These are phyloP conservation scores for Hoplodrina ambigua DNA, from an alignment of 2,888 invertebrate genomes.

Conservation along the genomic window DNA sequence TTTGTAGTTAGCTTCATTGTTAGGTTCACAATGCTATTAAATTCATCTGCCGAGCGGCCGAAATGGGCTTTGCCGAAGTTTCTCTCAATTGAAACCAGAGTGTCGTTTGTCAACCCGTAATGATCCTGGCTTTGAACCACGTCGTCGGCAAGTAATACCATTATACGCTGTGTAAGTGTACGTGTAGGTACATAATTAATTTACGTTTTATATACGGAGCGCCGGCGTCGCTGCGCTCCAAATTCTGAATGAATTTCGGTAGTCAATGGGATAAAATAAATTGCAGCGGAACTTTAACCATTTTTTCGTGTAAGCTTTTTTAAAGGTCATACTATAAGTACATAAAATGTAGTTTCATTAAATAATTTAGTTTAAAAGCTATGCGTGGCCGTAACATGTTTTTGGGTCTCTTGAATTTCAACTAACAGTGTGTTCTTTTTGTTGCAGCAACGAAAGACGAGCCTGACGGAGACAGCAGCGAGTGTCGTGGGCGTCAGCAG, in stretches of 20 bases:
- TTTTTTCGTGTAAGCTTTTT: slow-evolving; percentile 37
- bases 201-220: slow-evolving; percentile 57
- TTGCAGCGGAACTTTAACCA: slow-evolving; percentile 25
- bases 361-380: slow-evolving; percentile 20
- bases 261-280: slow-evolving; percentile 47
- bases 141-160: slow-evolving; percentile 59
- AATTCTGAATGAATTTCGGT: slow-evolving; percentile 46
- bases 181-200: slow-evolving; percentile 59
- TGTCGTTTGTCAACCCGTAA: slow-evolving; percentile 73
- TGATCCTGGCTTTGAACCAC: slow-evolving; percentile 67
- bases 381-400: slow-evolving; percentile 3
- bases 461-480: slow-evolving; percentile 91
- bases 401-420: neutral
- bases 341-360: slow-evolving; percentile 22
- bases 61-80: slow-evolving; percentile 71
- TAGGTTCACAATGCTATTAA: slow-evolving; percentile 71
- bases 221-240: slow-evolving; percentile 12
- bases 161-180: slow-evolving; percentile 45
- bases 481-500: slow-evolving; percentile 90
- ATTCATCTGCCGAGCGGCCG: slow-evolving; percentile 69
- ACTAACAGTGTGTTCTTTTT: slow-evolving; percentile 57
- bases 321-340: slow-evolving; percentile 23
- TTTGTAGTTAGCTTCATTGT: slow-evolving; percentile 66
- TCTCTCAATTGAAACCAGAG: slow-evolving; percentile 68
- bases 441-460: slow-evolving; percentile 98